A percentile compares a stretch with the other conserved stretches of the same genome.
Evolutionary conservation across 2,888 invertebrate genomes (phyloP).

Genomic region (Melanostoma scalare): DNA sequence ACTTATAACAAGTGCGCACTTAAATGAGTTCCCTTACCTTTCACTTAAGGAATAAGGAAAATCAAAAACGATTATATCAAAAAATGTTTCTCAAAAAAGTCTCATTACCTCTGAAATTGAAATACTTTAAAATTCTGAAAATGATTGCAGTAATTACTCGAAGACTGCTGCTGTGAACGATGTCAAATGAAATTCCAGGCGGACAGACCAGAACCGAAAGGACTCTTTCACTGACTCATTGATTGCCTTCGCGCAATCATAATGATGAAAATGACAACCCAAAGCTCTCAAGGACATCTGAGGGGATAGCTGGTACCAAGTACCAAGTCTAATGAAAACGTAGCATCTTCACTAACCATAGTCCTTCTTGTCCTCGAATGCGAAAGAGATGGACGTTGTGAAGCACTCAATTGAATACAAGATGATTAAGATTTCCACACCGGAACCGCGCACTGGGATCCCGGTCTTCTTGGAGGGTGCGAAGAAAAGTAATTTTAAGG

Average conservation of each 20-base stretch:
- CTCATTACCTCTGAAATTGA: constrained; percentile 4
- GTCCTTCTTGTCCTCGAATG: not conserved
- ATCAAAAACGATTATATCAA: constrained; percentile 9
- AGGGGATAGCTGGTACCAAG: constrained; percentile 14
- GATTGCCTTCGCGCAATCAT: constrained; percentile 59
- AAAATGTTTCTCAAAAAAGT: not conserved
- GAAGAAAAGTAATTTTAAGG: constrained; percentile 66
- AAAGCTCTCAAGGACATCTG: constrained; percentile 36
- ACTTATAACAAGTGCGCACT: not conserved
- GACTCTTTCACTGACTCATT: constrained; percentile 37
- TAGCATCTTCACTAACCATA: constrained; percentile 21
- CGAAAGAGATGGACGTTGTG: constrained; percentile 35
- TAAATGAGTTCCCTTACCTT: constrained; percentile 9
- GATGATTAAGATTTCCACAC: constrained; percentile 67
- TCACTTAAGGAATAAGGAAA: not conserved
- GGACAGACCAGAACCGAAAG: not conserved
- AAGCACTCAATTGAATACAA: constrained; percentile 63
- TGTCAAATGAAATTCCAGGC: constrained; percentile 20
- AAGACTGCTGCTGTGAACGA: constrained; percentile 42
- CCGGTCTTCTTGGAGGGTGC: constrained; percentile 24
- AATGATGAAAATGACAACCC: constrained; percentile 61
- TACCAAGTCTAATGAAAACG: constrained; percentile 44
- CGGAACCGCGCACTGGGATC: constrained; percentile 18
- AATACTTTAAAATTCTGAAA: constrained; percentile 46
- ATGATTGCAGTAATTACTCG: constrained; percentile 61